A percentile compares a stretch with the other conserved stretches of the same genome.
Evolutionary conservation across 2,797 vertebrate genomes (phyloP).

Genomic region (Brachyrhaphis roseni): DNA sequence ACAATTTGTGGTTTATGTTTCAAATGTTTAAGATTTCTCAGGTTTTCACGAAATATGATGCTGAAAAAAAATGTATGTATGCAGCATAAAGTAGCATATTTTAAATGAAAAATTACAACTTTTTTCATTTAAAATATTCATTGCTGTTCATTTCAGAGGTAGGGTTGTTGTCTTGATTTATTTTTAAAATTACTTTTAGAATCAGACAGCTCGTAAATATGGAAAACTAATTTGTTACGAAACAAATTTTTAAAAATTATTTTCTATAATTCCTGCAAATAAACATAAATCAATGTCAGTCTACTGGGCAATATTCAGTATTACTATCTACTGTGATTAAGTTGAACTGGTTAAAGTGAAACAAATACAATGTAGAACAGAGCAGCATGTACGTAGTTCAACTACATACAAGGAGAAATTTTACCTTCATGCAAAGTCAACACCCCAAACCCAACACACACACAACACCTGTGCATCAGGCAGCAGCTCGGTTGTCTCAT

Average conservation of each 20-base stretch:
- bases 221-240: not conserved
- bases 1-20: not conserved
- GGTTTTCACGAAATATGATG: not conserved
- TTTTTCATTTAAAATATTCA: not conserved
- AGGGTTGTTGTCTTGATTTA: not conserved
- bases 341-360: not conserved
- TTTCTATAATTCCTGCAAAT: not conserved
- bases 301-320: not conserved
- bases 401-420: not conserved
- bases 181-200: not conserved
- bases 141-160: not conserved
- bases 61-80: not conserved
- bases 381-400: not conserved
- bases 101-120: not conserved
- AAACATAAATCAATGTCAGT: not conserved
- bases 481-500: not conserved
- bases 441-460: not conserved
- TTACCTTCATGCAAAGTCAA: not conserved
- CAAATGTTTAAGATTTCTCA: not conserved
- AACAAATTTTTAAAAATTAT: not conserved
- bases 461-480: not conserved
- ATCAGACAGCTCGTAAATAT: not conserved
- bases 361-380: not conserved
- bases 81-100: not conserved
- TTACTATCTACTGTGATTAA: not conserved